A percentile compares a stretch with the other conserved stretches of the same genome.
These are phyloP conservation scores for Microplitis demolitor DNA, from an alignment of 1,140 invertebrate genomes.

Conservation along the genomic window DNA sequence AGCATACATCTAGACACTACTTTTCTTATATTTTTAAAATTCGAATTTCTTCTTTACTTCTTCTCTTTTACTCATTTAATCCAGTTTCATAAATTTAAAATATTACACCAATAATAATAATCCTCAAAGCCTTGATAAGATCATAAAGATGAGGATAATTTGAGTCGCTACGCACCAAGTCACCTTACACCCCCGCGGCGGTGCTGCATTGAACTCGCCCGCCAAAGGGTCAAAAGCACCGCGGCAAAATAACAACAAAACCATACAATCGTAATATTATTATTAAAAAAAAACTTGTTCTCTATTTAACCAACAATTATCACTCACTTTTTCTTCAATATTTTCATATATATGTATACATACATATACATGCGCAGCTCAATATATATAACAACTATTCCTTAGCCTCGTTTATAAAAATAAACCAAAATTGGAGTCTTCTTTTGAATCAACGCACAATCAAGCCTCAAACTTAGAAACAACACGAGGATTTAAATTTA, in stretches of 20 bases:
- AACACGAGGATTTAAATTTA: no score
- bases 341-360: no score
- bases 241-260: conserved; percentile 55
- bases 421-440: not conserved
- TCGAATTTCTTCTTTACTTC: no score
- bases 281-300: not conserved
- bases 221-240: conserved; percentile 56
- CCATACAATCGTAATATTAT: not conserved
- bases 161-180: conserved; percentile 29
- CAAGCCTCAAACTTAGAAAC: no score
- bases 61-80: no score
- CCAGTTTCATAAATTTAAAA: no score
- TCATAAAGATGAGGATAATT: conserved; percentile 14
- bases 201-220: conserved; percentile 53
- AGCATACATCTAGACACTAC: no score
- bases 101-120: no score
- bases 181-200: conserved; percentile 34
- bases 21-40: no score
- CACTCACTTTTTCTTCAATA: not conserved
- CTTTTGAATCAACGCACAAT: not conserved
- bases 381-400: no score
- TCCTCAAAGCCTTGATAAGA: not conserved
- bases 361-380: no score
- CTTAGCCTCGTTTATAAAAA: conserved; percentile 4
- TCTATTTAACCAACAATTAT: not conserved